A percentile compares a stretch with the other conserved stretches of the same genome.
These are phyloP conservation scores for Zoroaster sp. DNA, from an alignment of 53 echinoderm and acorn worm genomes.

Conservation along the genomic window DNA sequence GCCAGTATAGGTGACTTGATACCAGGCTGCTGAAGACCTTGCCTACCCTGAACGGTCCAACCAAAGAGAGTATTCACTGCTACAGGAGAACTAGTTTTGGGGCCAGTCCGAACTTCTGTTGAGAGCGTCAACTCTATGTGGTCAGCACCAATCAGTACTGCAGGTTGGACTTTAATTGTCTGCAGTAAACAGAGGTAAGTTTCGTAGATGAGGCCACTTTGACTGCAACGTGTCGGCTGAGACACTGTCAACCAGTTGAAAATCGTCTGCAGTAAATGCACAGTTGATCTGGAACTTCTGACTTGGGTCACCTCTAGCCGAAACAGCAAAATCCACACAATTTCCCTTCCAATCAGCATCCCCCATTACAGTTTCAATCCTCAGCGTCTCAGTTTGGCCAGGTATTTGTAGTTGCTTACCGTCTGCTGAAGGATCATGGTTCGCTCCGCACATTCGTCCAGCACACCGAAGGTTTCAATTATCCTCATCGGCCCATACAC, in stretches of 20 bases:
- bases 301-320: not conserved
- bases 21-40: conserved; percentile 31
- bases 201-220: conserved; percentile 18
- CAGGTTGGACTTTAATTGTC: conserved; percentile 28
- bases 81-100: conserved; percentile 18
- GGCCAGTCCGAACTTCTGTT: conserved; percentile 5
- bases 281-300: conserved; percentile 32
- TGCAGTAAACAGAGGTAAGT: conserved; percentile 20
- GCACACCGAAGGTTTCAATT: conserved; percentile 10
- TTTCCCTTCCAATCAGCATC: conserved; percentile 22
- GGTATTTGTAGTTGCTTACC: not conserved
- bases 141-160: conserved; percentile 27
- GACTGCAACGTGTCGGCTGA: conserved; percentile 7
- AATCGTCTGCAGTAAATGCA: not conserved
- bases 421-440: not conserved
- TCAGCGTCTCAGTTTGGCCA: not conserved
- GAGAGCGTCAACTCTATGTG: conserved; percentile 31
- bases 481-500: conserved; percentile 10
- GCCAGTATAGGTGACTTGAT: not conserved
- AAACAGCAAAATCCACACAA: conserved; percentile 13
- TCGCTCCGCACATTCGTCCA: conserved; percentile 8
- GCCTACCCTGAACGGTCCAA: conserved; percentile 41
- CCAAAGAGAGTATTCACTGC: conserved; percentile 48
- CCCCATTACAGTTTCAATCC: conserved; percentile 12
- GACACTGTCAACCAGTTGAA: not conserved